These are phyloP conservation scores for Crenuchus spilurus DNA, from an alignment of 2,797 vertebrate genomes.

Conservation along the genomic window DNA sequence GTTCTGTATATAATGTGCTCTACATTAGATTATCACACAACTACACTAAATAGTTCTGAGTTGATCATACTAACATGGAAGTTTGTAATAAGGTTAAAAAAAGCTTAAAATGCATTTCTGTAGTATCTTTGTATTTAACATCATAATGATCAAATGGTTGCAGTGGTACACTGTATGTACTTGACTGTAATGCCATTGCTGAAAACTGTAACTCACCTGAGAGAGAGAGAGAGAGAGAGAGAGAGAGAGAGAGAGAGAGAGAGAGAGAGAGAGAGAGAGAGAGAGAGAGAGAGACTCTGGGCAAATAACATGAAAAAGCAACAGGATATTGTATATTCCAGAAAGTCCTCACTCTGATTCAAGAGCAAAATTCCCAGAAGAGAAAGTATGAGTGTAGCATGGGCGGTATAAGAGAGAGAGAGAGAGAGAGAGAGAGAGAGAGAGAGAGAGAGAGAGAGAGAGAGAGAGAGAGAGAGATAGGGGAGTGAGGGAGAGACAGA, in stretches of 20 bases:
- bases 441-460: not conserved
- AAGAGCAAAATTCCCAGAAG: slow-evolving; percentile 10
- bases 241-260: slow-evolving; percentile 1
- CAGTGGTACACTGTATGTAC: not conserved
- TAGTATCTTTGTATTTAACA: too few relatives aligned
- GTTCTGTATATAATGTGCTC: too few relatives aligned
- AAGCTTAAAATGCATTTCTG: too few relatives aligned
- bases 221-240: not conserved
- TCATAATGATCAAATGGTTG: not conserved
- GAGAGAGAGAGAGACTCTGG: not conserved
- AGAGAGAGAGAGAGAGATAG: not conserved
- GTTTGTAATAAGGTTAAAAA: too few relatives aligned
- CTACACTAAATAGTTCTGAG: too few relatives aligned
- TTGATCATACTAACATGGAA: too few relatives aligned
- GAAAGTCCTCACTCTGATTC: slow-evolving; percentile 17
- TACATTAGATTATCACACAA: too few relatives aligned
- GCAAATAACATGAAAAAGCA: slow-evolving; percentile 17
- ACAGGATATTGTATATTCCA: slow-evolving; percentile 25
- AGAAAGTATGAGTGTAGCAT: not conserved
- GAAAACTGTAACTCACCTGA: too few relatives aligned
- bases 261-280: not conserved
- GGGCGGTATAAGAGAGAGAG: not conserved
- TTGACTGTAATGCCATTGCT: too few relatives aligned
- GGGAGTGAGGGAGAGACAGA: slow-evolving; percentile 3
- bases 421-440: slow-evolving; percentile 1